Evolutionary conservation across 1,140 invertebrate genomes (phyloP).

Genomic region (Apocrypta bakeri): DNA sequence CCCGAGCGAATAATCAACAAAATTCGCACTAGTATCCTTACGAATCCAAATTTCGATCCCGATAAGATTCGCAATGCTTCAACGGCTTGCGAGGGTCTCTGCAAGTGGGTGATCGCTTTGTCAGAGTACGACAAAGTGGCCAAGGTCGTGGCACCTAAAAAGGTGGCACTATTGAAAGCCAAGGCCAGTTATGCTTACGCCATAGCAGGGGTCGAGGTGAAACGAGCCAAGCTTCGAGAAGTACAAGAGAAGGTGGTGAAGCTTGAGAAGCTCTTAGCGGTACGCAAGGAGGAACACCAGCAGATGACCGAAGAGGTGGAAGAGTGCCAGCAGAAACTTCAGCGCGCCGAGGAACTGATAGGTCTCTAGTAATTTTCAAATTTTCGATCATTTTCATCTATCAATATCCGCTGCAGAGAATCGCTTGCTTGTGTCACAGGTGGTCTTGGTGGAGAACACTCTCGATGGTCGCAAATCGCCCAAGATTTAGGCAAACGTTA

Average conservation of each 20-base stretch:
- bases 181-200: conserved; percentile 82
- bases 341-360: conserved; percentile 93
- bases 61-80: conserved; percentile 89
- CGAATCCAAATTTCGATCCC: conserved; percentile 93
- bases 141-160: conserved; percentile 92
- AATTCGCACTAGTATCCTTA: conserved; percentile 85
- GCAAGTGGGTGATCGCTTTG: conserved; percentile 93
- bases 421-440: conserved; percentile 28
- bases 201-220: conserved; percentile 82
- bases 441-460: conserved; percentile 88
- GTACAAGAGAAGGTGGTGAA: conserved; percentile 77
- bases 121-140: conserved; percentile 95
- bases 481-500: conserved; percentile 82
- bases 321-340: conserved; percentile 90
- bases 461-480: conserved; percentile 88
- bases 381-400: too few species aligned
- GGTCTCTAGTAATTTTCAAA: too few species aligned
- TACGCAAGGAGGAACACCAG: conserved; percentile 75
- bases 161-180: conserved; percentile 84
- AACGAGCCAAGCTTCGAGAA: conserved; percentile 84
- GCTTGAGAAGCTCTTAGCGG: conserved; percentile 81
- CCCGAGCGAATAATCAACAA: conserved; percentile 86
- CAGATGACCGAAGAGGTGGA: conserved; percentile 87
- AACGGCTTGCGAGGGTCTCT: conserved; percentile 86
- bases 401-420: too few species aligned